Evolutionary conservation across 2,888 invertebrate genomes (phyloP), one percentile per base, ranked within the genome.

Genomic region (Diadegma fenestrale): DNA sequence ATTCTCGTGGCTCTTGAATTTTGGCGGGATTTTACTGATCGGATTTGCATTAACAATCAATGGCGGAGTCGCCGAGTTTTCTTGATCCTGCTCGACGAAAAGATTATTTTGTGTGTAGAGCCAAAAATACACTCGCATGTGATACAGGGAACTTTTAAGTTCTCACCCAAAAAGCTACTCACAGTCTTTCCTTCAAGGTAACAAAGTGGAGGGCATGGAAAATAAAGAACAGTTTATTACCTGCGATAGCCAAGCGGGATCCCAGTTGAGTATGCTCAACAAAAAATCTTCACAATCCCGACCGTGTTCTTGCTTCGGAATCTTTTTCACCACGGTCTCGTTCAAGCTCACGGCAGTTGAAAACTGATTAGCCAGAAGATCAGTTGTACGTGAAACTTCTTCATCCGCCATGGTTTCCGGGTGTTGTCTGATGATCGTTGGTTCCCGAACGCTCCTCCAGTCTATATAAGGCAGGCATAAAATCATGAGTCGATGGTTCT

Each of bases 181-280:
- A 30, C 30, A 30, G 30, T 30, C 30, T 30, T 30, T 30, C 2
- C 30, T 30, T 30, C 30, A 30, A 30, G 30, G 30, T 30, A 30
- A 30, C 30, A 30, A 30, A n/a, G 4, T 30, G 30, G 4, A 30
- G 4, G 2, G 30, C 30, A 30, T 30, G 3, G 10, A 54, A 22
- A 19, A 22, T 54, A 1, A 54, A 54, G 2, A 10, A 22, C 10
- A 54, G 19, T 51, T n/a, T 54, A 58, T 87, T 87, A 92, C 92
- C 83, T 95, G 93, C 2, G 30, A 30, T 30, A 97, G 91, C 97
- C 97, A 97, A 37, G 95, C 94, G 10, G 96, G 95, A 89, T 96
- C 95, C 97, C 97, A 97, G 1, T 78, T 89, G 5, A 96, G 94
- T 86, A 97, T 95, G 86, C 95, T 94, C 86, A 95, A 93, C 37